A percentile compares a stretch with the other conserved stretches of the same genome.
Conservation (phyloP, 2,113 vertebrate species). For the Myotis yumanensis region DNA sequence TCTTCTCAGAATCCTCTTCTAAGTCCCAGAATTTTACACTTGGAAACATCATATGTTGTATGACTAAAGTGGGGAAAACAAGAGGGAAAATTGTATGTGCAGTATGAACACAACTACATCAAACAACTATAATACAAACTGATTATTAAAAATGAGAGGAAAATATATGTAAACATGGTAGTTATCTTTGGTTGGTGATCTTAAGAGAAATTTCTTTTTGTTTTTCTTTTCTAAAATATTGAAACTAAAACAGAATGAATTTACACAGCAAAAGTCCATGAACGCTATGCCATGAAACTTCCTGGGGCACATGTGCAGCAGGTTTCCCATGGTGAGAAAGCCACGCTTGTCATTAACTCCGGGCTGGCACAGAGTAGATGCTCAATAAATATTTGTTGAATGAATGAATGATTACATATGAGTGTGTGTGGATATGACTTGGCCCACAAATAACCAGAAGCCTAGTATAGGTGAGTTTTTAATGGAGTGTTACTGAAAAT, state of each 20-base stretch:
- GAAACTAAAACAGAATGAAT: slow-evolving; percentile 10
- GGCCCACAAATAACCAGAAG: slow-evolving; percentile 50
- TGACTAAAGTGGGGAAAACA: not conserved
- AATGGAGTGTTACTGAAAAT: slow-evolving; percentile 71
- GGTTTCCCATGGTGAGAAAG: slow-evolving; percentile 45
- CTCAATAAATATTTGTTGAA: slow-evolving; percentile 74
- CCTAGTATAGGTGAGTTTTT: slow-evolving; percentile 67
- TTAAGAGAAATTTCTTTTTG: not conserved
- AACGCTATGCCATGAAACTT: not conserved
- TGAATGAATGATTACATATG: slow-evolving; percentile 53
- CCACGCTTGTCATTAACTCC: slow-evolving; percentile 39
- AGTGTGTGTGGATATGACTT: slow-evolving; percentile 46
- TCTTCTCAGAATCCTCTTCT: not conserved
- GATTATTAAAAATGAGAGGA: not conserved
- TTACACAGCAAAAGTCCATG: not conserved
- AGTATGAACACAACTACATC: not conserved
- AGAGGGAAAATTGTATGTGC: not conserved
- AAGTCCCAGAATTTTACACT: not conserved
- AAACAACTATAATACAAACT: not conserved
- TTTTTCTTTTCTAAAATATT: not conserved
- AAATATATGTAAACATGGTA: not conserved
- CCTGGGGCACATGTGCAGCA: not conserved
- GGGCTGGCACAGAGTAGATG: slow-evolving; percentile 59
- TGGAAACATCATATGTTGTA: not conserved
- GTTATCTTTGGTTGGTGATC: not conserved